These are phyloP conservation scores for Drosophila tsacasi DNA, from an alignment of 1,140 invertebrate species.

Conservation along the genomic window DNA sequence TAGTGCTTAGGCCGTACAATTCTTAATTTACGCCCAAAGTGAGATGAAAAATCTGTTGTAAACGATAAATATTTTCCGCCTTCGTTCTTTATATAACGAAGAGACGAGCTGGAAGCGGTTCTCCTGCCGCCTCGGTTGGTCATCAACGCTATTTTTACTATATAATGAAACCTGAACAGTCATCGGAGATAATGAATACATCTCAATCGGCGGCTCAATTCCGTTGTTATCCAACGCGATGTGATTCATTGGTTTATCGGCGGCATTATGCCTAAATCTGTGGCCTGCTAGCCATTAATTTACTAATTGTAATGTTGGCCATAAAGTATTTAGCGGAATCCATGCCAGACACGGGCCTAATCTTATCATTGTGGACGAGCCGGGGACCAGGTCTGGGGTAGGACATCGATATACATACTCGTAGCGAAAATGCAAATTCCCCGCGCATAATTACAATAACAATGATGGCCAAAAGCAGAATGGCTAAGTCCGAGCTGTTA, in stretches of 20 bases:
- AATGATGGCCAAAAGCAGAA: slow-evolving; percentile 57
- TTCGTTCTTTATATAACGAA: slow-evolving; percentile 34
- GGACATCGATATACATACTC: slow-evolving; percentile 44
- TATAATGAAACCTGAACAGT: slow-evolving; percentile 65
- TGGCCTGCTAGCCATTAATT: slow-evolving; percentile 45
- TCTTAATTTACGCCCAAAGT: slow-evolving; percentile 30
- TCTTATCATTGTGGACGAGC: slow-evolving; percentile 55
- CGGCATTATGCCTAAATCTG: slow-evolving; percentile 57
- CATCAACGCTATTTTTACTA: slow-evolving; percentile 43
- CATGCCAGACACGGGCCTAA: slow-evolving; percentile 18
- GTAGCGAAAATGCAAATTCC: slow-evolving; percentile 67
- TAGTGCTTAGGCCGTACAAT: slow-evolving; percentile 29
- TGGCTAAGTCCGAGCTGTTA: slow-evolving; percentile 72
- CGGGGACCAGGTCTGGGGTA: slow-evolving; percentile 41
- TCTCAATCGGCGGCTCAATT: slow-evolving; percentile 27
- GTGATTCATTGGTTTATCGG: slow-evolving; percentile 61
- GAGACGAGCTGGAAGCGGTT: slow-evolving; percentile 2
- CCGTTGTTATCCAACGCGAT: slow-evolving; percentile 42
- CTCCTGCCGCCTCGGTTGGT: slow-evolving; percentile 18
- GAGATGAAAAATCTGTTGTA: slow-evolving; percentile 35
- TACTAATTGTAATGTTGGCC: slow-evolving; percentile 64
- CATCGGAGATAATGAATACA: slow-evolving; percentile 74
- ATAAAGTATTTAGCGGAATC: slow-evolving; percentile 54
- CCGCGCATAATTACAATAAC: slow-evolving; percentile 72
- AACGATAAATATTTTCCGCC: slow-evolving; percentile 49